Percentiles rank a stretch among this genome's conserved stretches.
phyloP scores from a whole-genome alignment of 2,113 vertebrate genomes.

The Todiramphus chloris region DNA sequence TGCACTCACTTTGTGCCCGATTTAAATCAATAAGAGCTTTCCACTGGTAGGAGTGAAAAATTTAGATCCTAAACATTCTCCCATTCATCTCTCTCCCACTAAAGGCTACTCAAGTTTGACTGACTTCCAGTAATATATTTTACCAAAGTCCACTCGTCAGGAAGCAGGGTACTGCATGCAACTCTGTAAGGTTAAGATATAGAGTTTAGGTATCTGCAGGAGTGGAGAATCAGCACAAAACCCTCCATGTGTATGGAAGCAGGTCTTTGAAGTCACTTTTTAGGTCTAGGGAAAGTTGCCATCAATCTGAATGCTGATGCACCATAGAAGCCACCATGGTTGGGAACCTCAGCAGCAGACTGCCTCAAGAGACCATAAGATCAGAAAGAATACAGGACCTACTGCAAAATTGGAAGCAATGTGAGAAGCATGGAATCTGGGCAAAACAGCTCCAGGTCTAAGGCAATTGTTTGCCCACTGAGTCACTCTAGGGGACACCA shows the following conservation, averaged over 20 bases:
- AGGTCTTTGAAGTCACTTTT: neutral
- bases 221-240: neutral
- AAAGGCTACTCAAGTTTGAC: neutral
- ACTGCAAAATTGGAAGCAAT: neutral
- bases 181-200: neutral
- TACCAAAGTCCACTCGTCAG: neutral
- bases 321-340: neutral
- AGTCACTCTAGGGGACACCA: neutral
- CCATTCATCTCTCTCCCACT: neutral
- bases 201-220: neutral
- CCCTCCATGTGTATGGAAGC: accelerated
- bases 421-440: neutral
- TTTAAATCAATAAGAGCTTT: neutral
- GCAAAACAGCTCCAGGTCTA: neutral
- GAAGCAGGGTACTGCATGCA: neutral
- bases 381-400: neutral
- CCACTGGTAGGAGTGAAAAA: neutral
- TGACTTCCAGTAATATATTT: neutral
- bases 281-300: neutral
- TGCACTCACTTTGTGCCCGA: neutral
- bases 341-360: neutral
- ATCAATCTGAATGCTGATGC: neutral
- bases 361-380: neutral
- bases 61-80: neutral
- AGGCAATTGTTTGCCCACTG: neutral